Conservation (phyloP, 1,140 invertebrate species). For the Trypoxylus dichotomus region DNA sequence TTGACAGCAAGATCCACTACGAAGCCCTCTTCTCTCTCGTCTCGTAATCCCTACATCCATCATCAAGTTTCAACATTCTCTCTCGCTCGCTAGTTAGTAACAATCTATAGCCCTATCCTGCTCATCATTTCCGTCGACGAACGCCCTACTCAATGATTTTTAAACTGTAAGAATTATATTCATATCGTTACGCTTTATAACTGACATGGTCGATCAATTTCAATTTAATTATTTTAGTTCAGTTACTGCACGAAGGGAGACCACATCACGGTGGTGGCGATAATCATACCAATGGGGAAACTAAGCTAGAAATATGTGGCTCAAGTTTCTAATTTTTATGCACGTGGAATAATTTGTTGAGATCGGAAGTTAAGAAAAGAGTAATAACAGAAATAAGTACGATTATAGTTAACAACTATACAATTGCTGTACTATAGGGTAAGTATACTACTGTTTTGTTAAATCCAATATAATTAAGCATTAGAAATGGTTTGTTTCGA, state of each 20-base stretch:
- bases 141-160: constrained; percentile 26
- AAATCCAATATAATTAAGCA: too few species aligned
- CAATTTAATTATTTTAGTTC: constrained; percentile 31
- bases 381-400: too few species aligned
- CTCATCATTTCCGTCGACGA: constrained; percentile 16
- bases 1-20: constrained; percentile 51
- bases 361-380: too few species aligned
- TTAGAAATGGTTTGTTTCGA: too few species aligned
- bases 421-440: too few species aligned
- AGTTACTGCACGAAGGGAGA: constrained; percentile 3
- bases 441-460: too few species aligned
- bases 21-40: constrained; percentile 47
- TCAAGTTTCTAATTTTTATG: too few species aligned
- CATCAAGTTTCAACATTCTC: constrained; percentile 39
- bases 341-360: too few species aligned
- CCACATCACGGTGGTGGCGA: background rate
- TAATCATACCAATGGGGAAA: background rate
- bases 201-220: constrained; percentile 28
- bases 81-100: background rate
- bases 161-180: constrained; percentile 31
- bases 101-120: background rate
- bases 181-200: constrained; percentile 29
- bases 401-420: too few species aligned
- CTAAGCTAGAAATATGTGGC: background rate
- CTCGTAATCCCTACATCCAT: constrained; percentile 51